Conservation (phyloP, 2,888 invertebrate species). For the Caenorhabditis sulstoni region DNA sequence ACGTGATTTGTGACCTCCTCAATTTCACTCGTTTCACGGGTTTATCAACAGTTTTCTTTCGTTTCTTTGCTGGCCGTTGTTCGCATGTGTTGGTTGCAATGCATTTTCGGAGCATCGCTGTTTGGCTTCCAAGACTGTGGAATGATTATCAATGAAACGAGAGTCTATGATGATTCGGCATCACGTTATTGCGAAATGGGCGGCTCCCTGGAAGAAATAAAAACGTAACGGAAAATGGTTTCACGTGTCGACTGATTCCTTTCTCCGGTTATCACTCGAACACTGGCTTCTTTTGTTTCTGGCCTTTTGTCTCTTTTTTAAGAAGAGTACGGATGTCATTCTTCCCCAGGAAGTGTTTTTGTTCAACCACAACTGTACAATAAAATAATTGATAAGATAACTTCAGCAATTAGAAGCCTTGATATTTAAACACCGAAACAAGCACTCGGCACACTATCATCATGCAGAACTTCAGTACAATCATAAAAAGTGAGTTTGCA, state of each 20-base stretch:
- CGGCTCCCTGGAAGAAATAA: slow-evolving; percentile 18
- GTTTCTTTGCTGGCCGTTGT: too few species aligned
- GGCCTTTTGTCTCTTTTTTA: background rate
- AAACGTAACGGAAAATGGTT: slow-evolving; percentile 6
- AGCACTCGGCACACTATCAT: slow-evolving; percentile 6
- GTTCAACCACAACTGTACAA: background rate
- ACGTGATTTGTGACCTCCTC: background rate
- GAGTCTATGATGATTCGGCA: slow-evolving; percentile 2
- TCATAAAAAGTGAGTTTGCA: slow-evolving; percentile 47
- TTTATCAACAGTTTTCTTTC: slow-evolving; percentile 1
- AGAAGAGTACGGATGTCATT: background rate
- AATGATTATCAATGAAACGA: slow-evolving; percentile 22
- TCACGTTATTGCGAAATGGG: slow-evolving; percentile 18
- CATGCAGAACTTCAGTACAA: slow-evolving; percentile 22
- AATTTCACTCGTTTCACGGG: background rate
- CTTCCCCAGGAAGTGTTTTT: slow-evolving; percentile 26
- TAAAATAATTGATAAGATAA: background rate
- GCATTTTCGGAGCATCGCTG: slow-evolving; percentile 11
- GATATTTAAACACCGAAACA: slow-evolving; percentile 11
- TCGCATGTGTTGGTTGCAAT: background rate
- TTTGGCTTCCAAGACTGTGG: slow-evolving; percentile 20
- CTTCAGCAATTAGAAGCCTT: background rate
- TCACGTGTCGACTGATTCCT: slow-evolving; percentile 4
- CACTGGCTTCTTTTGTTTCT: background rate
- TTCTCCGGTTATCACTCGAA: slow-evolving; percentile 18